Evolutionary conservation across 1,140 invertebrate species (phyloP), one percentile per base, ranked within the genome.

Genomic region (Conus betulinus): DNA sequence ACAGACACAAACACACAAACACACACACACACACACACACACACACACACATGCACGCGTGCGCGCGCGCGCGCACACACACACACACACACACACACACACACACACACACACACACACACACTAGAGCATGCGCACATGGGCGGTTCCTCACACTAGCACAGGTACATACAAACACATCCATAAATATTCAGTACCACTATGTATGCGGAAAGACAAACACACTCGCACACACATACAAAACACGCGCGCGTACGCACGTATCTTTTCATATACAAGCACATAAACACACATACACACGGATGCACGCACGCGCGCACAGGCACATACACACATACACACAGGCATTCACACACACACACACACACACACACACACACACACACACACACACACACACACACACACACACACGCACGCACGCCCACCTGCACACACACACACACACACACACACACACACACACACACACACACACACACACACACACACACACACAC

Each of bases 341-440:
- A 60, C 57, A 60, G 8, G 17, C 57, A 60, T 17, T 10, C 57
- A 60, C 57, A 17, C 57, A 10, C 57, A 60, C 57, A 60, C 57
- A 60, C 57, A 60, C 89, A 88, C 81, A 91, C 89, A 91, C 89
- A 84, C 87, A 90, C 90, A 90, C 81, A 90, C 89, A 90, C 87
- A 90, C 83, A 88, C 89, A 90, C 89, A 90, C 89, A 89, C 89
- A 91, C 89, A 88, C 87, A 90, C 89, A 85, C 67, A 90, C 90
- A 89, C 89, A 90, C 83, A 88, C 87, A 90, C 52, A 79, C 86
- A 90, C 89, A 89, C 86, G 82, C n/a, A n/a, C n/a, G n/a, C n/a
- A n/a, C n/a, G n/a, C n/a, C n/a, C n/a, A n/a, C n/a, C n/a, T n/a
- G n/a, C 86, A 88, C 71, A 88, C 89, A 88, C 89, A 91, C 87